These are phyloP conservation scores for Eutrigla gurnardus DNA, from an alignment of 2,797 vertebrate species.

Conservation along the genomic window DNA sequence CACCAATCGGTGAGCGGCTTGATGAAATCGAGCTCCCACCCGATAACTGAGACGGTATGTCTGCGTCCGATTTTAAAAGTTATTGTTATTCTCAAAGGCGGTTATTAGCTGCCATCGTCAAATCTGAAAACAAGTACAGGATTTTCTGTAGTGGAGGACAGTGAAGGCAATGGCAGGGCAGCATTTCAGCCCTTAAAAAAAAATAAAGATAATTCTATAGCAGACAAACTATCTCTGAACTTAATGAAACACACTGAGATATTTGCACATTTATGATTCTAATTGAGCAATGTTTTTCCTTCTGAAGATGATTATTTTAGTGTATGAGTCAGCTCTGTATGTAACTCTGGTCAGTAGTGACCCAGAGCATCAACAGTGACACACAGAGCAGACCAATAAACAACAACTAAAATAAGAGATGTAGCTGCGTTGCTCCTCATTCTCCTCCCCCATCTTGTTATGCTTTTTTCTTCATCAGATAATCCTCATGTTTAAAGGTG, in stretches of 20 bases:
- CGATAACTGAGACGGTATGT: conserved; percentile 45
- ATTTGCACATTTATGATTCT: too few relatives aligned
- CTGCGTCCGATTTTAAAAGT: neutral
- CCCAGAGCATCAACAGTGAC: conserved; percentile 1
- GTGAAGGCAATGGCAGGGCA: neutral
- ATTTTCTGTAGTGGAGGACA: neutral
- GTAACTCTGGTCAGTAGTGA: conserved; percentile 3
- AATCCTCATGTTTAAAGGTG: neutral
- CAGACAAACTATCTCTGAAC: neutral
- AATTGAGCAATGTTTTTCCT: neutral
- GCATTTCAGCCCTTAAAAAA: neutral
- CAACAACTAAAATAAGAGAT: neutral
- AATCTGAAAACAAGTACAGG: neutral
- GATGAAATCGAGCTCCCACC: conserved; percentile 63
- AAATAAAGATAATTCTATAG: neutral
- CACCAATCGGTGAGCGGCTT: conserved; percentile 70
- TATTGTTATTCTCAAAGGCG: neutral
- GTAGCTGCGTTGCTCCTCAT: neutral
- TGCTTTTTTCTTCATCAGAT: neutral
- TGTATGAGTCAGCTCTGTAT: conserved; percentile 2
- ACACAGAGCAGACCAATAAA: conserved; percentile 7
- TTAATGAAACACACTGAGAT: neutral
- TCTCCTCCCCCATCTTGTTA: neutral
- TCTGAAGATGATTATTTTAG: conserved; percentile 2
- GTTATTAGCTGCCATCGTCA: neutral